phyloP scores from a whole-genome alignment of 1,140 invertebrate species.

The Ceratosolen solmsi region DNA sequence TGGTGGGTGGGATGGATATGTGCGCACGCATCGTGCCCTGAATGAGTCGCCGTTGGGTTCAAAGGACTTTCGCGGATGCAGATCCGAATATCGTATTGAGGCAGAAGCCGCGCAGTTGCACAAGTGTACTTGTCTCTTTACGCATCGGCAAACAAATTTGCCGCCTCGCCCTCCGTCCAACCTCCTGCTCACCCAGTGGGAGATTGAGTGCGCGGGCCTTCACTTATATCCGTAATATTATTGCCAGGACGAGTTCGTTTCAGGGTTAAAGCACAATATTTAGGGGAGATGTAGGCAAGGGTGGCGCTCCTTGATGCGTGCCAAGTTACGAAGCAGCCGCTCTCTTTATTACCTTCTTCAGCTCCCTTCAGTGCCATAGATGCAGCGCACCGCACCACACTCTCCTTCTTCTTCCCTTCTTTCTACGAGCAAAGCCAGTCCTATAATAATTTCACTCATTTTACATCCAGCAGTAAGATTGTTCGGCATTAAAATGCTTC shows the following conservation, averaged over 20 bases:
- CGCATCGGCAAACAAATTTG: conserved; percentile 39
- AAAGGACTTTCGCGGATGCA: neutral
- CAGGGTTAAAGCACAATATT: neutral
- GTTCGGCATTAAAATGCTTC: neutral
- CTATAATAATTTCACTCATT: neutral
- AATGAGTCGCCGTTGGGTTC: neutral
- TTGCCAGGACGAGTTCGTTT: conserved; percentile 47
- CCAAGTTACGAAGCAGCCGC: neutral
- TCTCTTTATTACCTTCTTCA: neutral
- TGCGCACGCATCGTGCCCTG: neutral
- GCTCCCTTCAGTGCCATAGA: too few relatives aligned
- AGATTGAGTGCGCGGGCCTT: conserved; percentile 18
- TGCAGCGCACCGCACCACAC: neutral
- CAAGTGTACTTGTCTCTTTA: conserved; percentile 26
- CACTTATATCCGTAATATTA: conserved; percentile 43
- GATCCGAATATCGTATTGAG: neutral
- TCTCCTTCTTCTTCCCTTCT: neutral
- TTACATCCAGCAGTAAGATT: neutral
- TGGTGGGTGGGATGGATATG: neutral
- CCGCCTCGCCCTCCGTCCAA: neutral
- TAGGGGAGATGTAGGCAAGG: neutral
- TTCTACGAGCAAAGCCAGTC: neutral
- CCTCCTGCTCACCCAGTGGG: neutral
- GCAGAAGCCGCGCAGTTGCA: neutral
- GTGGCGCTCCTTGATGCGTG: neutral